Percentiles rank a stretch among this genome's conserved stretches.
Conservation (phyloP, 2,888 invertebrate genomes). For the Drosophila paramelanica region DNA sequence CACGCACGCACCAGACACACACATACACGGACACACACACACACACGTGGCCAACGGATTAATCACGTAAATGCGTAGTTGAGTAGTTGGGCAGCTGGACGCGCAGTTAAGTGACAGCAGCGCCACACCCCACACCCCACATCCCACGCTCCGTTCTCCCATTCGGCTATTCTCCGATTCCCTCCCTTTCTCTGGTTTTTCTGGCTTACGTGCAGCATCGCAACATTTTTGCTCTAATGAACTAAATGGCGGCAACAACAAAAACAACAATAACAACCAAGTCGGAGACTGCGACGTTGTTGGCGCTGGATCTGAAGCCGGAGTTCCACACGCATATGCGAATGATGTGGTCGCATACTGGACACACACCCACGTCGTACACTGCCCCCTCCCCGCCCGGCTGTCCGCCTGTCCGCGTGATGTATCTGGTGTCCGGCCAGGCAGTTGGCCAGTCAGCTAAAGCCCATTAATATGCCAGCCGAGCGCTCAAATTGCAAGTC, state of each 20-base stretch:
- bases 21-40: neutral
- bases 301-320: conserved; percentile 3
- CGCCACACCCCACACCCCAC: conserved; percentile 20
- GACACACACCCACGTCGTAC: conserved; percentile 8
- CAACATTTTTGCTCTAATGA: conserved; percentile 79
- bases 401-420: neutral
- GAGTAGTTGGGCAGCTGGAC: conserved; percentile 44
- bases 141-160: neutral
- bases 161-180: no score
- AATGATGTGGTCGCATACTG: conserved; percentile 34
- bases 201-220: conserved; percentile 60
- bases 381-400: neutral
- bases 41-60: conserved; percentile 77
- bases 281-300: conserved; percentile 30
- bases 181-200: neutral
- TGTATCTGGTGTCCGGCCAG: conserved; percentile 28
- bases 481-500: conserved; percentile 78
- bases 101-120: conserved; percentile 43
- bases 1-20: conserved; percentile 13
- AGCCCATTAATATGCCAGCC: conserved; percentile 74
- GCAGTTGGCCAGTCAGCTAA: conserved; percentile 55
- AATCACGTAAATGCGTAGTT: conserved; percentile 78
- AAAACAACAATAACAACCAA: conserved; percentile 19
- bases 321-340: conserved; percentile 59
- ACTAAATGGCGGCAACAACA: conserved; percentile 70